phyloP scores from a whole-genome alignment of 2,888 invertebrate genomes.

The Napeogenes inachia region DNA sequence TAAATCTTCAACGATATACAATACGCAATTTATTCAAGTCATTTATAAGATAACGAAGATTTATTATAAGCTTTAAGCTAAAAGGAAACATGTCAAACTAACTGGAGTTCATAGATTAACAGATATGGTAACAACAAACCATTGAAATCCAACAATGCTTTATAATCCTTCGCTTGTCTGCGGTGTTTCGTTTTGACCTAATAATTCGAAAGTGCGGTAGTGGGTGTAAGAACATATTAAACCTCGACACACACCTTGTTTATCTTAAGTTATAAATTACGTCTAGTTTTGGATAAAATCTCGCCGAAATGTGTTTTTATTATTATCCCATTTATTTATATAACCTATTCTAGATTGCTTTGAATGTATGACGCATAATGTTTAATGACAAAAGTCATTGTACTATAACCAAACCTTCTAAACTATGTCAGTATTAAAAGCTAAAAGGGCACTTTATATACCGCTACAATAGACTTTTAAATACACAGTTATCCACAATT shows the following conservation, averaged over 20 bases:
- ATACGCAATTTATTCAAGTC: background rate
- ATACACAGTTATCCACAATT: conserved; percentile 5
- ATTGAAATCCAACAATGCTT: conserved; percentile 33
- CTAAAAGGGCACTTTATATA: background rate
- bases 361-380: background rate
- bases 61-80: conserved; percentile 6
- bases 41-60: background rate
- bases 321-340: too few species aligned
- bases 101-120: background rate
- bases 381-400: background rate
- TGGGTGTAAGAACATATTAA: conserved; percentile 23
- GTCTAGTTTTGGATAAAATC: conserved; percentile 12
- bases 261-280: conserved; percentile 39
- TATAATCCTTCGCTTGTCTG: conserved; percentile 45
- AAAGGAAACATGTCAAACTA: conserved; percentile 11
- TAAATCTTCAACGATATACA: background rate
- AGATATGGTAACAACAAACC: conserved; percentile 19
- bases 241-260: conserved; percentile 23
- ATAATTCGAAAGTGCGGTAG: conserved; percentile 40
- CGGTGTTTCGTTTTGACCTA: conserved; percentile 46
- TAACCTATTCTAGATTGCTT: background rate
- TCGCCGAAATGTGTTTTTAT: background rate
- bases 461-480: background rate
- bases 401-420: too few species aligned
- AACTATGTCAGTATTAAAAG: too few species aligned